Evolutionary conservation across 53 echinoderm and acorn worm genomes (phyloP).

Genomic region (Stichopus horrens): DNA sequence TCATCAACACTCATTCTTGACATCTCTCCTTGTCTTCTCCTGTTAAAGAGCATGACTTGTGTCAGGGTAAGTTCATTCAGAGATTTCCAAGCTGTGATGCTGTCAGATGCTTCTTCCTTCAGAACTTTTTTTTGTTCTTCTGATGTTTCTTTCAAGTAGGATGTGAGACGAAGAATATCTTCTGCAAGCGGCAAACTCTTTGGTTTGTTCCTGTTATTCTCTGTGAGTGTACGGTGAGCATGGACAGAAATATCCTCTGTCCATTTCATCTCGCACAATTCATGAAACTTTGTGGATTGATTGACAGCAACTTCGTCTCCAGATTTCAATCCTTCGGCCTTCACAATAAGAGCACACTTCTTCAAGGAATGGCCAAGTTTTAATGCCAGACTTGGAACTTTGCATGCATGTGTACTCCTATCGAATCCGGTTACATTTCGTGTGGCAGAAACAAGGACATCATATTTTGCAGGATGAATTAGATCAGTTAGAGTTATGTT

Average conservation of each 20-base stretch:
- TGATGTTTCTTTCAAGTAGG: constrained; percentile 21
- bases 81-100: constrained; percentile 30
- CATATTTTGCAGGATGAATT: constrained; percentile 36
- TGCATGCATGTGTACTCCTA: constrained; percentile 18
- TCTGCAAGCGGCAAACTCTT: constrained; percentile 32
- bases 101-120: neutral
- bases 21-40: constrained; percentile 48
- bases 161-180: constrained; percentile 43
- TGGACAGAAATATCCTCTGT: constrained; percentile 12
- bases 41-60: constrained; percentile 55
- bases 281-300: neutral
- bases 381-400: constrained; percentile 38
- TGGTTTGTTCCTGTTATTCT: constrained; percentile 20
- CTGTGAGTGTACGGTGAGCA: constrained; percentile 2
- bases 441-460: constrained; percentile 28
- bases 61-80: constrained; percentile 42
- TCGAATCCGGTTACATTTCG: constrained; percentile 54
- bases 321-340: constrained; percentile 19
- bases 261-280: constrained; percentile 43
- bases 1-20: constrained; percentile 42
- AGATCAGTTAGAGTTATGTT: constrained; percentile 17
- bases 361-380: constrained; percentile 55
- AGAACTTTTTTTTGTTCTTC: constrained; percentile 4
- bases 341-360: constrained; percentile 44
- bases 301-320: constrained; percentile 13